phyloP scores from a whole-genome alignment of 1,140 invertebrate species.

The Proctacanthus coquilletti region DNA sequence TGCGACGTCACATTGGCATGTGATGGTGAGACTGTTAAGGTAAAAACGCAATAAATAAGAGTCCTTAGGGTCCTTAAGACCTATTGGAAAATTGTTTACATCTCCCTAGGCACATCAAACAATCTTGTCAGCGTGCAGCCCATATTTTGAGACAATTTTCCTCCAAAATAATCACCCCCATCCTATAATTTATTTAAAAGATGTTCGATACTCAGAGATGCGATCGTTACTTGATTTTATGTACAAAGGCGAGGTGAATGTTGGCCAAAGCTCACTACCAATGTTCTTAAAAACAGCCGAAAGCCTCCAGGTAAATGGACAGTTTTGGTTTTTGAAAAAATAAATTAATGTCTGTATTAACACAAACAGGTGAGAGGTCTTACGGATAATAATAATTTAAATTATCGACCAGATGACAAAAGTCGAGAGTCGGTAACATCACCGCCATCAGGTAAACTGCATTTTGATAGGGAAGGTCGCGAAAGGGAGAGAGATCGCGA shows the following conservation, averaged over 20 bases:
- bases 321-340: not conserved
- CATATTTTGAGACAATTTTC: conserved; percentile 88
- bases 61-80: too few species aligned
- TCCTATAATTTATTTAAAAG: conserved; percentile 82
- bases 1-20: conserved; percentile 87
- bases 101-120: conserved; percentile 67
- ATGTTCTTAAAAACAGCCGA: conserved; percentile 84
- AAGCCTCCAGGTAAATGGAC: conserved; percentile 62
- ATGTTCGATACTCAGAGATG: conserved; percentile 75
- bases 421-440: conserved; percentile 23
- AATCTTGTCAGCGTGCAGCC: conserved; percentile 83
- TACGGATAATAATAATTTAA: conserved; percentile 65
- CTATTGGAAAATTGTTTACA: too few species aligned
- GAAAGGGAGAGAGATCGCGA: conserved; percentile 7
- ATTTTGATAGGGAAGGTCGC: conserved; percentile 14
- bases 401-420: conserved; percentile 31
- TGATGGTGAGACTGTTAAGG: conserved; percentile 77
- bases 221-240: conserved; percentile 77
- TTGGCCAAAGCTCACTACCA: conserved; percentile 69
- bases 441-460: conserved; percentile 21
- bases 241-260: conserved; percentile 83
- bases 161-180: conserved; percentile 79
- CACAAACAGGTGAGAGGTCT: conserved; percentile 45
- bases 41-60: conserved; percentile 13
- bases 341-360: not conserved